Conservation (phyloP, 1,140 invertebrate genomes). For the Sweltsa coloradensis region DNA sequence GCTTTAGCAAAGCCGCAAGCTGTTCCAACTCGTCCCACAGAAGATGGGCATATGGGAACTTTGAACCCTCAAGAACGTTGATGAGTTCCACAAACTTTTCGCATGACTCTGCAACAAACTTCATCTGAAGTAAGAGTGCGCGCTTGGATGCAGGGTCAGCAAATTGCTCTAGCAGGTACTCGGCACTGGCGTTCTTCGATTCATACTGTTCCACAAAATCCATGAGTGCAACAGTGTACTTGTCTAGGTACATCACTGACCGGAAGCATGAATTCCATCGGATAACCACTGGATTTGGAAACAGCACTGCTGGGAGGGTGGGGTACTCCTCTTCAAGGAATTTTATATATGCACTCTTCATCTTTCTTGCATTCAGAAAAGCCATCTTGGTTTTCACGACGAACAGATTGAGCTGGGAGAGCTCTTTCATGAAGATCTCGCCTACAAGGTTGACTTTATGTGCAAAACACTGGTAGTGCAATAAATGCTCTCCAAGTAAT, state of each 20-base stretch:
- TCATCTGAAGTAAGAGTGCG: background rate
- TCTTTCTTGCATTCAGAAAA: constrained; percentile 7
- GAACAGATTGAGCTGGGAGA: constrained; percentile 1
- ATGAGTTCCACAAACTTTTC: background rate
- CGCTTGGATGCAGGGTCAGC: background rate
- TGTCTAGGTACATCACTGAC: background rate
- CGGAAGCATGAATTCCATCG: constrained; percentile 8
- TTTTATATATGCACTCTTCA: constrained; percentile 4
- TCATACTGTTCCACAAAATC: constrained; percentile 1
- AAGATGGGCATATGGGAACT: constrained; percentile 1
- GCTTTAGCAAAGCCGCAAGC: background rate
- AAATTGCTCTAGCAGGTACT: background rate
- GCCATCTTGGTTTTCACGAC: constrained; percentile 2
- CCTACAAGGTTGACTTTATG: constrained; percentile 8
- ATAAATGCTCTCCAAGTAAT: constrained; percentile 1
- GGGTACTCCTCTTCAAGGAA: constrained; percentile 1
- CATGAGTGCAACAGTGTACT: background rate
- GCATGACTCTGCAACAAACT: background rate
- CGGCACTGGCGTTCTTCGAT: background rate
- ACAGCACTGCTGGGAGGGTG: background rate
- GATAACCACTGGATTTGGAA: constrained; percentile 5
- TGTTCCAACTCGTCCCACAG: background rate
- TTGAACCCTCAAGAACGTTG: constrained; percentile 1
- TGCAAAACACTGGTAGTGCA: constrained; percentile 6
- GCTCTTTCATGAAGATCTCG: constrained; percentile 1